Evolutionary conservation across 2,113 vertebrate genomes (phyloP), one percentile per base, ranked within the genome.

Genomic region (Pterocles orientalis): DNA sequence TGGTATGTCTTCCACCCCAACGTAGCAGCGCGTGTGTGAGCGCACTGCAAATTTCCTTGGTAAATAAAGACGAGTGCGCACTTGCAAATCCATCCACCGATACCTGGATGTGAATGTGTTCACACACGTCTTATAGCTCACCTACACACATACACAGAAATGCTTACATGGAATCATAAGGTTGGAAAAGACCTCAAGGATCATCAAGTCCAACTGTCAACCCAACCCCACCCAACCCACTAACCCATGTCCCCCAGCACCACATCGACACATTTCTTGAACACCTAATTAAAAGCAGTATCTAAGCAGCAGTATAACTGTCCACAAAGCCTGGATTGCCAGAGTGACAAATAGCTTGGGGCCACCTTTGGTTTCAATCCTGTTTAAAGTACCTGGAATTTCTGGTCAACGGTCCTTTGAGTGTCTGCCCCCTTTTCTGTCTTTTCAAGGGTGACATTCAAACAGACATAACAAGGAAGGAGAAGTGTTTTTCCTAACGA

Each of bases 21-120:
- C 12, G 8, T 17, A 50, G 28, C 5, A 17, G 3, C 1, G 3
- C 3, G 0, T 18, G 53, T 64, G 23, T 54, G 17, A 68, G 36
- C 48, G n/a, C 24, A 29, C 16, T 53, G 29, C 19, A 5, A 24
- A 53, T 23, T 65, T 83, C 20, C 50, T 60, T 50, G 8, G 47
- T 41, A 75, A 64, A 75, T 53, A 53, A 60, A 85, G 18, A 43
- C 10, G 12, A 47, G 24, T 1, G 2, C 26, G 78, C 14, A 16
- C 43, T 41, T 78, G 17, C 14, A 60, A 68, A 56, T 65, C 41
- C 1, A 57, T 16, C 11, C 56, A 60, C 41, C 75, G 56, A 54
- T 33, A 89, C 47, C 18, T 84, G 64, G 28, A 28, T 50, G 28
- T n/a, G 13, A 14, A 61, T 81, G 16, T 28, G 6, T 54, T 83